Evolutionary conservation across 2,888 invertebrate genomes (phyloP), one percentile per base, ranked within the genome.

Genomic region (Acleris sparsana): DNA sequence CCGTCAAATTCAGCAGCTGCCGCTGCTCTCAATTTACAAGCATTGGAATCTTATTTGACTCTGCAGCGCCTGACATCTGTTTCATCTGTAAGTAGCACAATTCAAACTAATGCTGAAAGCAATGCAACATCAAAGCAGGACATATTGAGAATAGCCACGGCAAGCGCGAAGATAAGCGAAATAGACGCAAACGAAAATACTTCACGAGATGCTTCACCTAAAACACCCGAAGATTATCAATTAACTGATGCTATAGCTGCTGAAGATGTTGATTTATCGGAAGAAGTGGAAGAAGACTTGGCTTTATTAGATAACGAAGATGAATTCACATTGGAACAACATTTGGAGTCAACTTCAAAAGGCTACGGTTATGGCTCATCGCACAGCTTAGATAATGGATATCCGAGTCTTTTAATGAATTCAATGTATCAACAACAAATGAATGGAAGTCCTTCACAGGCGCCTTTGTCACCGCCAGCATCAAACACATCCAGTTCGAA

Each of bases 1-100:
- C 97, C 97, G 7, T 95, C 96, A 0, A 96, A 97, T 75, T 97
- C 97, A 2, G 96, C 97, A 5, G 97, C 97, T 9, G 97, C 97
- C 46, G 96, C 96, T 46, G 97, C 97, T 0, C 92, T 97, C 20
- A 97, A 97, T 84, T 93, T 97, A 44, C 97, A 97, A 89, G 97
- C 97, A 33, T 89, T 97, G 69, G 97, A 97, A 93, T 97, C 97
- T 53, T 97, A 97, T 90, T 93, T 97, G 83, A 96, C 97, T 57
- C 89, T 97, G 70, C 97, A 97, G 89, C 94, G 97, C 72, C 93
- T 97, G 61, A 96, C 96, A 57, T 93, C 94, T 25, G 95, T 94
- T 60, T 94, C 94, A n/a, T 92, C 94, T n/a, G 91, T 93, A 59
- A 89, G 84, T 70, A 86, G 78, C 69, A 78, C 88, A 71, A 83